phyloP scores from a whole-genome alignment of 37 sponge, comb jelly and placozoan genomes.

The Axinella damicornis region DNA sequence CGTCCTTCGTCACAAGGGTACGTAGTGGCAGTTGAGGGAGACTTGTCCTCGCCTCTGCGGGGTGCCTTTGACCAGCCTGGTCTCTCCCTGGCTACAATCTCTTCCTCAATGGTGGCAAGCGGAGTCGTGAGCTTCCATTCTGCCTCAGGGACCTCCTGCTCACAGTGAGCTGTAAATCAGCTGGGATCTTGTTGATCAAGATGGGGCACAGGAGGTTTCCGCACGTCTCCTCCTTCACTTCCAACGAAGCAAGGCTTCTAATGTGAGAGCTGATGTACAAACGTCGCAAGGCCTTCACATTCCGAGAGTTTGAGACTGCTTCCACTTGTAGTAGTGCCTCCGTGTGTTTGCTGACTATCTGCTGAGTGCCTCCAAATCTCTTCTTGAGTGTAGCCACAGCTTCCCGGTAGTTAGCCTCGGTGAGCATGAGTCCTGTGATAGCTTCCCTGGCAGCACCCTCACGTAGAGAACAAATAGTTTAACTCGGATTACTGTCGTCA shows the following conservation, averaged over 20 bases:
- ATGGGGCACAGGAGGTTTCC: conserved; percentile 35
- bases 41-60: too few species aligned
- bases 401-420: conserved; percentile 29
- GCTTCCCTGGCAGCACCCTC: conserved; percentile 36
- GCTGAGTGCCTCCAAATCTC: conserved; percentile 47
- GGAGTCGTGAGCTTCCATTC: conserved; percentile 29
- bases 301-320: conserved; percentile 27
- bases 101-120: conserved; percentile 48
- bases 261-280: conserved; percentile 40
- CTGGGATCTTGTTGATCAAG: conserved; percentile 53
- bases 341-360: conserved; percentile 47
- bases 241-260: conserved; percentile 30
- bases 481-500: too few species aligned
- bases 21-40: too few species aligned
- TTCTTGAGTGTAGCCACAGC: conserved; percentile 36
- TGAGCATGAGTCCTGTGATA: conserved; percentile 30
- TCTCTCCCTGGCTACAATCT: conserved; percentile 37
- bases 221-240: conserved; percentile 15
- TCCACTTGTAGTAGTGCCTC: conserved; percentile 44
- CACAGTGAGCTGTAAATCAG: conserved; percentile 35
- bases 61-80: too few species aligned
- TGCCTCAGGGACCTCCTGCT: conserved; percentile 38
- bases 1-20: too few species aligned
- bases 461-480: conserved; percentile 32
- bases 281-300: conserved; percentile 38